Evolutionary conservation across 2,113 vertebrate species (phyloP), one percentile per base, ranked within the genome.

Genomic region (Nansenia antarctica): DNA sequence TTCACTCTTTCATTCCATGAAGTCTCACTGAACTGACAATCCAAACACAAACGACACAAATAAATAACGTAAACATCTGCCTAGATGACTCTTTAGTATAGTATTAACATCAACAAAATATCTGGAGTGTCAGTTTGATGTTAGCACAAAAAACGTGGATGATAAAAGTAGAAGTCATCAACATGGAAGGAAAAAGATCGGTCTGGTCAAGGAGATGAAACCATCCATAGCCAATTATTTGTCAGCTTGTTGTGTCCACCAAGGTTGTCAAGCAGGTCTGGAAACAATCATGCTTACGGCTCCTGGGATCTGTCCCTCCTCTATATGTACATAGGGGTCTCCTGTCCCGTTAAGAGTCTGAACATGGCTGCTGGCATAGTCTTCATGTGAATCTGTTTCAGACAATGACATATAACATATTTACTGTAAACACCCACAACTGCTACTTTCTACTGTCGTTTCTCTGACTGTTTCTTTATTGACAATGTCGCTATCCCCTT

Each of bases 351-450:
- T n/a, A 99, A 95, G 26, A 99, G 96, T 87, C 97, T 92, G 91
- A 98, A 99, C 98, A 99, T 99, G 82, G 98, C 98, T 0, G 98
- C 98, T 7, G 98, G 98, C 98, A 99, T 99, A 0, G 98, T 99
- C 93, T 99, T 99, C 98, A 99, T 99, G 87, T 99, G 97, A 60
- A 99, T 99, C 98, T 99, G 90, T 63, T 64, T 30, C 32, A 59
- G 12, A 47, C 27, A 79, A 65, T 61, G 15, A 74, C 18, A 58
- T 2, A 34, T 15, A 31, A 53, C 18, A 35, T n/a, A 3, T 27
- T 32, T 53, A 34, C 12, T 18, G n/a, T 42, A 18, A 18, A 18
- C 39, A 42, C 39, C 18, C 18, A 18, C 39, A 42, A 5, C 39
- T 42, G 18, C 2, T 15, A 18, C 39, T 18, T 42, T 11, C 6